phyloP scores from a whole-genome alignment of 2,797 vertebrate species.

The Australoheros facetus region DNA sequence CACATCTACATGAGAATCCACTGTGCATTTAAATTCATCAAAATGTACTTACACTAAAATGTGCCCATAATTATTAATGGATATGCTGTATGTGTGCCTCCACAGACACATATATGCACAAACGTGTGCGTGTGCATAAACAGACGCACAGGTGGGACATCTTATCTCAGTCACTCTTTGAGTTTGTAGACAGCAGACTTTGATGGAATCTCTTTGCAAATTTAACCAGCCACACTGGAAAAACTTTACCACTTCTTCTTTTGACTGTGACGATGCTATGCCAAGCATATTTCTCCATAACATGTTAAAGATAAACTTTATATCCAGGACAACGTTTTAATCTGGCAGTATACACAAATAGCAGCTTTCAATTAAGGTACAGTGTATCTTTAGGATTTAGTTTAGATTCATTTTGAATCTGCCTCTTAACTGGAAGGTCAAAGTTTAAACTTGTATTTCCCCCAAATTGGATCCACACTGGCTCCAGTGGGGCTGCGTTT shows the following conservation, averaged over 20 bases:
- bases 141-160: conserved; percentile 40
- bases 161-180: conserved; percentile 24
- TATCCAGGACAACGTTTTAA: conserved; percentile 45
- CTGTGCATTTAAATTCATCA: neutral
- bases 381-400: neutral
- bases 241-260: conserved; percentile 21
- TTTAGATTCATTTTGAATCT: neutral
- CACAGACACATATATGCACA: neutral
- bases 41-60: neutral
- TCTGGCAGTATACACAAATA: conserved; percentile 28
- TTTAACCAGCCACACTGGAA: conserved; percentile 51
- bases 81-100: neutral
- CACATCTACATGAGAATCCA: neutral
- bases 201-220: conserved; percentile 72
- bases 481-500: neutral
- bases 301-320: conserved; percentile 51
- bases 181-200: conserved; percentile 65
- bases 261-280: neutral
- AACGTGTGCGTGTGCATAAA: neutral
- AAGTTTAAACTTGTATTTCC: neutral
- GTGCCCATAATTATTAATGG: neutral
- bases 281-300: conserved; percentile 34
- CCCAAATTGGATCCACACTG: neutral
- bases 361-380: conserved; percentile 4
- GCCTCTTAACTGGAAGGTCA: neutral